Conservation (phyloP, 1,140 invertebrate species). For the Portunus trituberculatus region DNA sequence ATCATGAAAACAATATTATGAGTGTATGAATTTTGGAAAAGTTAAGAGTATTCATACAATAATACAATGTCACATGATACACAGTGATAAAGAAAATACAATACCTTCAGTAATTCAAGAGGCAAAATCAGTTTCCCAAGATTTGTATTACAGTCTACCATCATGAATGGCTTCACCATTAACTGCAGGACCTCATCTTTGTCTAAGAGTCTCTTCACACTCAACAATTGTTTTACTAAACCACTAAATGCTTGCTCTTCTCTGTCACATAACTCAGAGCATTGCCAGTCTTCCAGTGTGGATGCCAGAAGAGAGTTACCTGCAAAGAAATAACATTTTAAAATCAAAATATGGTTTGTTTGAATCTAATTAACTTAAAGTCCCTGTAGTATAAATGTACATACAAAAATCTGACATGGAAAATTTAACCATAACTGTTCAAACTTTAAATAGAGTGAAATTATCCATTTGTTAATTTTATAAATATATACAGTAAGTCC, state of each 20-base stretch:
- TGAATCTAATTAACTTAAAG: too few species aligned
- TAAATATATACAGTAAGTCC: too few species aligned
- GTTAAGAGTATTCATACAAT: not conserved
- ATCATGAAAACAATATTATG: not conserved
- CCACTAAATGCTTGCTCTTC: conserved; percentile 38
- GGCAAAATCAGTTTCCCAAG: conserved; percentile 30
- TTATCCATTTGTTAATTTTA: too few species aligned
- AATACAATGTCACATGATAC: not conserved
- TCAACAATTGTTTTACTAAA: conserved; percentile 40
- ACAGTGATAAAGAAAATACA: not conserved
- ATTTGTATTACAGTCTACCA: not conserved
- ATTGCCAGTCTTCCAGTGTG: not conserved
- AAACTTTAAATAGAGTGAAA: too few species aligned
- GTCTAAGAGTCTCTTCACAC: not conserved
- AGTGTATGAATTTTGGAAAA: not conserved
- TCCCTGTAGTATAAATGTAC: not conserved
- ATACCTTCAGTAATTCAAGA: conserved; percentile 48
- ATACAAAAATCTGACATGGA: too few species aligned
- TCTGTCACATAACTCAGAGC: not conserved
- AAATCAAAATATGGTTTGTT: too few species aligned
- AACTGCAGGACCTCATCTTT: conserved; percentile 13
- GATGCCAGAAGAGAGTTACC: conserved; percentile 19
- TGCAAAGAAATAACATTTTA: not conserved
- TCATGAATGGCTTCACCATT: conserved; percentile 39
- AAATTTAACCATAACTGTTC: too few species aligned